phyloP scores from a whole-genome alignment of 2,113 vertebrate species.

The Gobius niger region DNA sequence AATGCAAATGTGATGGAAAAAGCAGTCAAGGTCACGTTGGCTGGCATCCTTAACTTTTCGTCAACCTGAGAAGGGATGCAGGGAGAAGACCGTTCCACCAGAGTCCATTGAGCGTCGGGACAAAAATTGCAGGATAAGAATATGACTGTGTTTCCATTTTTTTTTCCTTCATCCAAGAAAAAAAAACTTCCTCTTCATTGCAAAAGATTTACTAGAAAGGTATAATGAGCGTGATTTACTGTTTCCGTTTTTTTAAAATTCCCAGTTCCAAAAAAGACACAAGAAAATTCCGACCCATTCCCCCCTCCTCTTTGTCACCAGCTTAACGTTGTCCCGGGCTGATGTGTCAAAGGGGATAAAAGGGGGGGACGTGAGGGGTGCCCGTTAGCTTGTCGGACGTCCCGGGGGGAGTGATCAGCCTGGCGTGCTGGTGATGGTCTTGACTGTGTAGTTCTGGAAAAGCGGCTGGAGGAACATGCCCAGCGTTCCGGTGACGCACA shows the following conservation, averaged over 20 bases:
- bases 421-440: slow-evolving; percentile 80
- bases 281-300: slow-evolving; percentile 42
- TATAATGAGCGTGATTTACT: slow-evolving; percentile 58
- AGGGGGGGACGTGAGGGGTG: slow-evolving; percentile 32
- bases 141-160: slow-evolving; percentile 32
- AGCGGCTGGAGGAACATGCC: slow-evolving; percentile 97
- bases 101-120: slow-evolving; percentile 46
- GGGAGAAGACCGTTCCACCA: slow-evolving; percentile 44
- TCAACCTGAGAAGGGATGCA: slow-evolving; percentile 46
- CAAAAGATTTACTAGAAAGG: slow-evolving; percentile 69
- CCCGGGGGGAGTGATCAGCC: slow-evolving; percentile 64
- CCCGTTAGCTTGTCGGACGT: slow-evolving; percentile 39
- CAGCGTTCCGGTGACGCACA: slow-evolving; percentile 91
- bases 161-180: slow-evolving; percentile 52
- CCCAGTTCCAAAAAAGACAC: slow-evolving; percentile 51
- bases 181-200: slow-evolving; percentile 38
- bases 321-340: slow-evolving; percentile 59
- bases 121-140: slow-evolving; percentile 44
- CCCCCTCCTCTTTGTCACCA: slow-evolving; percentile 24
- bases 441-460: slow-evolving; percentile 89
- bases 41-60: slow-evolving; percentile 42
- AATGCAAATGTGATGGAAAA: slow-evolving; percentile 38
- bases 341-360: slow-evolving; percentile 25
- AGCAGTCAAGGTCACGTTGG: slow-evolving; percentile 42
- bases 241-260: slow-evolving; percentile 42